phyloP scores from a whole-genome alignment of 92 coral and sea anemone species.

The Actinernus sp. region DNA sequence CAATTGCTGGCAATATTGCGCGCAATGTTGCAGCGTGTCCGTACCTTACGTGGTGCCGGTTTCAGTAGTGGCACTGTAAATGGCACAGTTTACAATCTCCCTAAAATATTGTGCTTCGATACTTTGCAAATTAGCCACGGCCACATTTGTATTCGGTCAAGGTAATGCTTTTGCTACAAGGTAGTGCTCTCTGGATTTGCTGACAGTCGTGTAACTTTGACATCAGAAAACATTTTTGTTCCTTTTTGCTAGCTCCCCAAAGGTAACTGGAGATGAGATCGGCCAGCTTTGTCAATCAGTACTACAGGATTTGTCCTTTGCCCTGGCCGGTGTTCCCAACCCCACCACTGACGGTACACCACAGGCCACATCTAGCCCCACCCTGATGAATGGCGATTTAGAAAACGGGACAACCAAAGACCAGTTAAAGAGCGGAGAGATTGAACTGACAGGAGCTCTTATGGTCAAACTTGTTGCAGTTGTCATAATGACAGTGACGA shows the following conservation, averaged over 20 bases:
- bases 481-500: conserved; percentile 82
- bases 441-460: conserved; percentile 63
- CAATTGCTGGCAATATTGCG: no score
- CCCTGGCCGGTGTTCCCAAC: conserved; percentile 52
- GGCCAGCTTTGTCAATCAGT: conserved; percentile 96
- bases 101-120: no score
- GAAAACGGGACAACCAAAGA: conserved; percentile 37
- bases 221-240: no score
- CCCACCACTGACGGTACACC: conserved; percentile 31
- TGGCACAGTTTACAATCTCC: no score
- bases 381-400: conserved; percentile 44
- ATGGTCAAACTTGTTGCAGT: conserved; percentile 87
- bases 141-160: no score
- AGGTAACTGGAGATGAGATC: conserved; percentile 80
- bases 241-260: conserved; percentile 59
- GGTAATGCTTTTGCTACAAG: neutral
- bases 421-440: conserved; percentile 36
- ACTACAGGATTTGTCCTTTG: conserved; percentile 88
- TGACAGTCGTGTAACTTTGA: no score
- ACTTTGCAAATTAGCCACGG: no score
- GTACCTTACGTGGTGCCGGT: no score
- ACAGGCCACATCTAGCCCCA: conserved; percentile 14
- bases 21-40: no score
- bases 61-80: no score
- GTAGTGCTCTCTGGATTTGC: neutral